Evolutionary conservation across 2,797 vertebrate genomes (phyloP), one percentile per base, ranked within the genome.

Genomic region (Avahi laniger): DNA sequence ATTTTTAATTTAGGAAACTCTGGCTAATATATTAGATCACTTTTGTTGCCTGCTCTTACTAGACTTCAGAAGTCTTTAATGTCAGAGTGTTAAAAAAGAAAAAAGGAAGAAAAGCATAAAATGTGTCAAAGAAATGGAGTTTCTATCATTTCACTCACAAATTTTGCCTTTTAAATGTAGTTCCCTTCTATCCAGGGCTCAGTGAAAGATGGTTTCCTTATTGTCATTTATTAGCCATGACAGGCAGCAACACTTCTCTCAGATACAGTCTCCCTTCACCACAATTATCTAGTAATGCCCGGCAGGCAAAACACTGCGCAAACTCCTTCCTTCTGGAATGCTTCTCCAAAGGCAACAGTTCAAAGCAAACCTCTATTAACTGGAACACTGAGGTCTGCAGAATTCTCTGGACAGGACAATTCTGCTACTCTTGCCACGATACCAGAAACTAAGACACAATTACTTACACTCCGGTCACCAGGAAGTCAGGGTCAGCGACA

Each of bases 221-320:
- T 15, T 57, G 18, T 46, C 95, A 3, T 2, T 87, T 89, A 96
- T 70, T 88, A 2, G 0, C 57, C 79, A 48, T 4, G 80, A 95
- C 67, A 87, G 96, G 48, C 92, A 76, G 97, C 93, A 80, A 92
- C 91, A 35, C 35, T 52, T 86, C 50, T 54, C 79, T 88, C 95
- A 57, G 72, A 97, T 43, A 61, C 28, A 33, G 50, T n/a, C 87
- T 91, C 54, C 70, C 79, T 86, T 89, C 0, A 0, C 96, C 96
- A 94, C 95, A 80, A 70, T 98, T 93, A 97, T 33, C 95, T n/a
- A 59, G 75, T 1, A 69, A 87, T 95, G 95, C 94, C 97, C 97
- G 5, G 20, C 1, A 78, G 96, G 90, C 94, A 94, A 5, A 43
- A 89, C 80, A 70, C 96, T 92, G 91, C 92, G 89, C 88, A 15